Evolutionary conservation across 2,113 vertebrate genomes (phyloP).

Genomic region (Synchiropus splendidus): DNA sequence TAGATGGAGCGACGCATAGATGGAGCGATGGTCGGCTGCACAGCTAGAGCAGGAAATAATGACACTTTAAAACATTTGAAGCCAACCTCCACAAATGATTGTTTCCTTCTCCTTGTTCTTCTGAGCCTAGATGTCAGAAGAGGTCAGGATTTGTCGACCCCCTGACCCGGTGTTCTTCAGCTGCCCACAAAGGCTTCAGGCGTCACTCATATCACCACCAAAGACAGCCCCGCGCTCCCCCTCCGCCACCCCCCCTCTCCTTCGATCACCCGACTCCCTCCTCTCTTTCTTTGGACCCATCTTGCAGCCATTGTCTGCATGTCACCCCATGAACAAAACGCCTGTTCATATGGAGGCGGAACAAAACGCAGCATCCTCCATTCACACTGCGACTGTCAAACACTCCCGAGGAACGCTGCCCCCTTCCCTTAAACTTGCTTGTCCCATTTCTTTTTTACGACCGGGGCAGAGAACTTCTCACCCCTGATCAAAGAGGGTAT

Average conservation of each 20-base stretch:
- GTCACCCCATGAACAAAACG: slow-evolving; percentile 53
- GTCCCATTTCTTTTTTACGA: slow-evolving; percentile 13
- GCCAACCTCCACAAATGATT: slow-evolving; percentile 9
- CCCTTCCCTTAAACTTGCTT: slow-evolving; percentile 15
- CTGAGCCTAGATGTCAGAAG: slow-evolving; percentile 22
- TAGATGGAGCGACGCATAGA: too few relatives aligned
- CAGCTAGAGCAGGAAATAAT: too few relatives aligned
- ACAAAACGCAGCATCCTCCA: slow-evolving; percentile 53
- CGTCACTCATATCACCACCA: slow-evolving; percentile 29
- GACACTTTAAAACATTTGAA: slow-evolving; percentile 1
- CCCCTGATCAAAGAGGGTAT: slow-evolving; percentile 56
- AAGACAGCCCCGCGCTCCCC: slow-evolving; percentile 3
- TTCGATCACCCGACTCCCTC: too few relatives aligned
- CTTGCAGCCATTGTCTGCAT: slow-evolving; percentile 47
- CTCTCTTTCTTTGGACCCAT: slow-evolving; percentile 10
- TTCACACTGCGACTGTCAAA: slow-evolving; percentile 51
- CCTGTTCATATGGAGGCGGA: slow-evolving; percentile 39
- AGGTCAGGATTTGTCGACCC: slow-evolving; percentile 45
- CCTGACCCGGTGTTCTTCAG: slow-evolving; percentile 38
- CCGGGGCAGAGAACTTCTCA: slow-evolving; percentile 42
- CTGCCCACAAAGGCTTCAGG: slow-evolving; percentile 42
- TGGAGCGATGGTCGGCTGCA: too few relatives aligned
- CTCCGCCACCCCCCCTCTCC: not conserved
- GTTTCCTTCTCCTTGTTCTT: slow-evolving; percentile 7
- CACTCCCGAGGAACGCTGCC: slow-evolving; percentile 31